Base-by-base conservation (phyloP, 2,797 vertebrate genomes). In the Anisognathus igniventris region DNA sequence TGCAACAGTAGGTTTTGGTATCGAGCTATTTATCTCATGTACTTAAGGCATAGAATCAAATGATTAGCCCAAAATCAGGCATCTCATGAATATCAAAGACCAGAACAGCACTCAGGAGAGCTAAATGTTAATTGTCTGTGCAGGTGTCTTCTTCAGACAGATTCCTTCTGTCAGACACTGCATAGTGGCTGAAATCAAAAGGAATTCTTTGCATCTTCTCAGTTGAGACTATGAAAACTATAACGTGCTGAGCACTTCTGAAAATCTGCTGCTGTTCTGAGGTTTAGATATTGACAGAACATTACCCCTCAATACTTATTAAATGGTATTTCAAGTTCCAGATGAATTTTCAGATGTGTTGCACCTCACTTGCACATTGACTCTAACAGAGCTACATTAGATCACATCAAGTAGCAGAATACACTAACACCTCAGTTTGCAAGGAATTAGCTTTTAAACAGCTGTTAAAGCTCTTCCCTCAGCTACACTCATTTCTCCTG, bases 391-490 rank as follows among this genome's bases (percentile, higher is more conserved):
- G 8, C 33, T 70, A 50, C 33, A 57, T 28, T 37, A 64, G 28
- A 35, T 51, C 28, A 73, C 0, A 0, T 39, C 33, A 73, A 82
- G 20, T 35, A 33, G 48, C 7, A 51, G 56, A 60, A 47, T n/a
- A 77, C 19, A 37, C 9, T 56, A 56, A 67, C 10, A 57, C 9
- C 35, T 78, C 0, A 1, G 16, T 64, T 82, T 71, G 12, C 12
- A 71, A 53, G 68, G 44, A 78, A 47, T 35, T 51, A 8, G 2
- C 39, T 72, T 90, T 79, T 75, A 62, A 50, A 71, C 9, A 79
- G 30, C n/a, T 79, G 42, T 81, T 51, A 80, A 47, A 53, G 35
- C 37, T 75, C 47, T 56, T 77, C 20, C 60, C 8, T 14, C 51
- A 62, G 28, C 24, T 44, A 67, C 28, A 60, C 4, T 44, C 4